These are phyloP conservation scores for Limnephilus marmoratus DNA, from an alignment of 2,888 invertebrate species.

Conservation along the genomic window DNA sequence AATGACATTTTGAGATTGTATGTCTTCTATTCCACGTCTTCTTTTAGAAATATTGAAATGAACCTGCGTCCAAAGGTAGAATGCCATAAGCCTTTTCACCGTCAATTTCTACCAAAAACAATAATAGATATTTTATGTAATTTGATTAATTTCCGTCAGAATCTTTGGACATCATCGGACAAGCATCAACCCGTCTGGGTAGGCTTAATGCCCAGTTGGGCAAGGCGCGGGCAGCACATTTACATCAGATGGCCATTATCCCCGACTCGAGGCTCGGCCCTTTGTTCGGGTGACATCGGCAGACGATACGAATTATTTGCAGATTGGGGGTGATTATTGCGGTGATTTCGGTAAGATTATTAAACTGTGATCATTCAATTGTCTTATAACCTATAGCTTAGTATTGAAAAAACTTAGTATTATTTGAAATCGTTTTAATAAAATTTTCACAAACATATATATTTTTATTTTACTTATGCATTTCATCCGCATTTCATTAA, in stretches of 20 bases:
- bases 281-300: conserved; percentile 52
- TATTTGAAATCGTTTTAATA: background rate
- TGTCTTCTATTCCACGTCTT: no score
- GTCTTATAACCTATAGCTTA: background rate
- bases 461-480: background rate
- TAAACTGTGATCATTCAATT: background rate
- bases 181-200: conserved; percentile 41
- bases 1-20: no score
- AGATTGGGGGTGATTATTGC: background rate
- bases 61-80: no score
- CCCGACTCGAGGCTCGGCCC: conserved; percentile 49
- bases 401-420: background rate
- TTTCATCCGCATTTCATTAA: background rate
- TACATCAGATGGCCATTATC: conserved; percentile 63
- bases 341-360: conserved; percentile 8
- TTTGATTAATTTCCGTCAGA: background rate
- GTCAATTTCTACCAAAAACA: no score
- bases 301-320: conserved; percentile 45
- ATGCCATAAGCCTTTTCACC: no score
- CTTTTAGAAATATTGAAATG: no score
- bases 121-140: background rate
- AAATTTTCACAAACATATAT: background rate
- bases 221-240: conserved; percentile 53
- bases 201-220: conserved; percentile 50
- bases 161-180: background rate